Base-by-base conservation (phyloP, 2,797 vertebrate species). In the Epinephelus malabaricus region DNA sequence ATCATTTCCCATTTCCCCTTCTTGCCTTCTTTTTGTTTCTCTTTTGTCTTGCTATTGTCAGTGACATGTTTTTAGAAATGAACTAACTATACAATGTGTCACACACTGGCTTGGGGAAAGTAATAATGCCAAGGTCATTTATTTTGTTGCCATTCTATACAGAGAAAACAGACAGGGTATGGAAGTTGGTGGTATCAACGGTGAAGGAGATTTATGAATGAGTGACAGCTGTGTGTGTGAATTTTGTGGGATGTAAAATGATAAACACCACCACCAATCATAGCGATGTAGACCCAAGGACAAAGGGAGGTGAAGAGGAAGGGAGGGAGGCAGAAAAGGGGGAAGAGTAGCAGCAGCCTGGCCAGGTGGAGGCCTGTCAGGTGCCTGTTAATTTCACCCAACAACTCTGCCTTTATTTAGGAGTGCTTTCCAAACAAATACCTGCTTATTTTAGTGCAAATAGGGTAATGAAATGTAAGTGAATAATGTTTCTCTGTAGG, bases 221-320 rank as follows among this genome's bases (percentile, higher is more conserved):
- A 54, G 15, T 60, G 7, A 59, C 13, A 63, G 23, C 27, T 27
- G 55, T 23, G 14, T 46, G 34, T 76, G 17, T 30, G 17, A 65
- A 45, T 40, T 58, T 47, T 65, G 5, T 18, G 9, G 25, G 23
- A 9, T 70, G 69, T 60, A 17, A 76, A 63, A 76, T 69, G 3
- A 67, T 38, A 45, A 73, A 73, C 34, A 75, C 27, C 78, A 75
- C 27, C 78, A 34, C 54, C 13, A 69, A 53, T 74, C 55, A 62
- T 2, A 53, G 3, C 55, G 50, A 56, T 25, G 17, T 62, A 38
- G 50, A 72, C 47, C 54, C 23, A 78, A 76, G 59, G 69, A 69
- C 60, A 79, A 70, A 70, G 61, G 68, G 56, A 85, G 49, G 65
- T 55, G 47, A 60, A 74, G 66, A 68, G 76, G 76, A 79, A 80